Percentiles rank a stretch among this genome's conserved stretches.
Conservation (phyloP, 2,113 vertebrate species). For the Sturnira hondurensis region DNA sequence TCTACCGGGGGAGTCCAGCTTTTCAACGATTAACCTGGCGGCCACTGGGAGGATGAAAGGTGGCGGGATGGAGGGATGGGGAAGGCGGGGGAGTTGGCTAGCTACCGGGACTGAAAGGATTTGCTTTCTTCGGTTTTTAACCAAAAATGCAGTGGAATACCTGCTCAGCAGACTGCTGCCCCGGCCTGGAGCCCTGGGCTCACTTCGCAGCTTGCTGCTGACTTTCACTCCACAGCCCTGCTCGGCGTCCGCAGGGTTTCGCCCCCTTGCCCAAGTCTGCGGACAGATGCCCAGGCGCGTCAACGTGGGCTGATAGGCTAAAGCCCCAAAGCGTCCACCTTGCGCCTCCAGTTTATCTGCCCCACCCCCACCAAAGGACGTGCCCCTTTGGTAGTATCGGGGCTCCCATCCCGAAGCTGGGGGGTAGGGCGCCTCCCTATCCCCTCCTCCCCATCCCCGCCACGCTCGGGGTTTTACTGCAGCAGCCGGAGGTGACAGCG, state of each 20-base stretch:
- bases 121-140: neutral
- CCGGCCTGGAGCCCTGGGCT: neutral
- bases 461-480: slow-evolving; percentile 53
- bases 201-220: neutral
- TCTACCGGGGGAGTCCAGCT: neutral
- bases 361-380: neutral
- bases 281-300: neutral
- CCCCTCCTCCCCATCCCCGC: slow-evolving; percentile 26
- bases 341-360: neutral
- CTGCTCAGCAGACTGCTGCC: neutral
- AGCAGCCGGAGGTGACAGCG: slow-evolving; percentile 62
- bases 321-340: neutral
- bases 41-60: neutral
- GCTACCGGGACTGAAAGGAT: neutral
- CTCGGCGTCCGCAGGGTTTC: neutral
- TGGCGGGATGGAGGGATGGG: neutral
- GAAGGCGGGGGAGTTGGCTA: neutral
- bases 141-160: neutral
- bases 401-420: neutral
- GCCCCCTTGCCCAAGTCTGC: neutral
- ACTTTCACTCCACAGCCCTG: slow-evolving; percentile 17
- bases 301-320: neutral
- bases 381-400: neutral
- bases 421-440: neutral
- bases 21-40: neutral